phyloP scores from a whole-genome alignment of 2,797 vertebrate species.

The Catharus ustulatus region DNA sequence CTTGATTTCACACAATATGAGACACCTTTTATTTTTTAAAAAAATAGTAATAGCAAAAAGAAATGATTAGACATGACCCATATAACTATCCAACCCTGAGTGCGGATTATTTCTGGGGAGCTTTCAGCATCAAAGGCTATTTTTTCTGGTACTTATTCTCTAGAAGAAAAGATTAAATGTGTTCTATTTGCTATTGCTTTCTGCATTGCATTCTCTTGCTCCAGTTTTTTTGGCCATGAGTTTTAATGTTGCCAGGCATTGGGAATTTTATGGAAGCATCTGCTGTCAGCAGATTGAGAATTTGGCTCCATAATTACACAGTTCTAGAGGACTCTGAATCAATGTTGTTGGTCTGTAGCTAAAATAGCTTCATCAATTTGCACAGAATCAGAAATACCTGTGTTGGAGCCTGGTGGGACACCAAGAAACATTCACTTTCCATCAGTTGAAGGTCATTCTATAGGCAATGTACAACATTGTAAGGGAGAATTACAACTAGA shows the following conservation, averaged over 20 bases:
- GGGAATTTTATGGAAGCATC: background rate
- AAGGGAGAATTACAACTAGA: background rate
- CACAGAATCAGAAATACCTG: background rate
- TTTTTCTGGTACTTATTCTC: background rate
- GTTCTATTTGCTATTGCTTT: background rate
- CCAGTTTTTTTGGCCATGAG: background rate
- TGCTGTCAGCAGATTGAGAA: background rate
- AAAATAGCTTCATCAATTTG: background rate
- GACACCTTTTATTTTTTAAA: background rate
- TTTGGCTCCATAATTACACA: background rate
- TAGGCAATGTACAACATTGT: background rate
- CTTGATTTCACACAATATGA: background rate
- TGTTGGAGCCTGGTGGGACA: background rate
- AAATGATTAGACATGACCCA: background rate
- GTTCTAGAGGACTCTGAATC: background rate
- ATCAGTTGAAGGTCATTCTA: background rate
- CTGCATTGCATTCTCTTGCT: background rate
- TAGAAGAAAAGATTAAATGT: background rate
- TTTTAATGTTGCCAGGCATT: background rate
- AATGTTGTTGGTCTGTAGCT: background rate
- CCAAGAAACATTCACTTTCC: conserved; percentile 2
- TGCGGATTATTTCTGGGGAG: background rate
- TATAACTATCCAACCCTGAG: background rate
- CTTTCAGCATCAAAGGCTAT: background rate
- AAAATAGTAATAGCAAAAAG: background rate